A percentile compares a stretch with the other conserved stretches of the same genome.
phyloP scores from a whole-genome alignment of 1,140 invertebrate species.

The Drosophila leontia region DNA sequence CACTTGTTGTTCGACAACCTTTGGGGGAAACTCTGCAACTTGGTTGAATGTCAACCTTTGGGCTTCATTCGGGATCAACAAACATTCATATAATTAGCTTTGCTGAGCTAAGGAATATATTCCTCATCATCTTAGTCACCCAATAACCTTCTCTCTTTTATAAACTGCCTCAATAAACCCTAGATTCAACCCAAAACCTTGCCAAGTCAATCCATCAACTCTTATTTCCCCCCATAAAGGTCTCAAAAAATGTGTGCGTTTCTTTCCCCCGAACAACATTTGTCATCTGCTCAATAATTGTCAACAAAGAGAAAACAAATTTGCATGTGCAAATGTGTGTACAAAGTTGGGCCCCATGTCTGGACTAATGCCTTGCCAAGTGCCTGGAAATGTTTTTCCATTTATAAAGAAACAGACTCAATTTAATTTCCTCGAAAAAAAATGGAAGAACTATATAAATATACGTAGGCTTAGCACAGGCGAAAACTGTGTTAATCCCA shows the following conservation, averaged over 20 bases:
- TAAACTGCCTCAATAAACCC: slow-evolving; percentile 21
- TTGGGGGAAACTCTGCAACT: background rate
- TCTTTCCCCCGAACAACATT: slow-evolving; percentile 38
- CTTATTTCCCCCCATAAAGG: background rate
- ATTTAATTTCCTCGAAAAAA: slow-evolving; percentile 75
- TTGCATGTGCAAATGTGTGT: slow-evolving; percentile 34
- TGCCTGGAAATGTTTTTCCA: slow-evolving; percentile 70
- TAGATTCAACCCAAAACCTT: background rate
- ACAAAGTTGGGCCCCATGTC: slow-evolving; percentile 33
- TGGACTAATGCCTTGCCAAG: slow-evolving; percentile 61
- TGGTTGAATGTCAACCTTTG: background rate
- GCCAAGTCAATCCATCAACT: slow-evolving; percentile 35
- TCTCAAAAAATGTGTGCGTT: slow-evolving; percentile 19
- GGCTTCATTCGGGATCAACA: background rate
- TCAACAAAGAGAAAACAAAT: slow-evolving; percentile 49
- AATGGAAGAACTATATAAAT: slow-evolving; percentile 79
- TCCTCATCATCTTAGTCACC: background rate
- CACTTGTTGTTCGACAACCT: slow-evolving; percentile 13
- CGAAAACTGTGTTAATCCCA: slow-evolving; percentile 66
- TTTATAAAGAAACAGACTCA: slow-evolving; percentile 77
- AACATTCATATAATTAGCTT: slow-evolving; percentile 6
- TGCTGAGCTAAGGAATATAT: background rate
- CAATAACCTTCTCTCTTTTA: background rate
- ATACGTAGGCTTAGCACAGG: slow-evolving; percentile 74
- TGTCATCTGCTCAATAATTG: slow-evolving; percentile 80